These are phyloP conservation scores for Puma concolor DNA, from an alignment of 2,113 vertebrate genomes.

Conservation along the genomic window DNA sequence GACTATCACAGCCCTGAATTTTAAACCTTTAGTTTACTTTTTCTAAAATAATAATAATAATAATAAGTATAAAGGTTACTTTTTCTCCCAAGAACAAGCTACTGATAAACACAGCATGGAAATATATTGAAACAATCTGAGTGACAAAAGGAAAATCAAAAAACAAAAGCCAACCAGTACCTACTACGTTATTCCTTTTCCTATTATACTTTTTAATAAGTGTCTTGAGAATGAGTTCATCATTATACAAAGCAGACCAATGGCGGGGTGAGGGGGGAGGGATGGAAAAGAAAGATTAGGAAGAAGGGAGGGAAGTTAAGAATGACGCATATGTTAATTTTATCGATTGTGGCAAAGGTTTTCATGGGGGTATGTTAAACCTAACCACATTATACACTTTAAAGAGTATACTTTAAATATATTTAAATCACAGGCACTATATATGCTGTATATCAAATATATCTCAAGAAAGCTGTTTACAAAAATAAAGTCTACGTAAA, in stretches of 20 bases:
- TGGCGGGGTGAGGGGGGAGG: too few relatives aligned
- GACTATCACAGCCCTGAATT: not conserved
- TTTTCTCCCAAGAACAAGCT: not conserved
- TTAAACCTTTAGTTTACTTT: not conserved
- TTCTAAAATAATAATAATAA: not conserved
- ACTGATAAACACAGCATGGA: not conserved
- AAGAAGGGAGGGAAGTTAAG: not conserved
- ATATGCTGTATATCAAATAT: not conserved
- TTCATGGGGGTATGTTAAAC: not conserved
- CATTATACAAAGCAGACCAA: not conserved
- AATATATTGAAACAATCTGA: not conserved
- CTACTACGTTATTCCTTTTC: not conserved
- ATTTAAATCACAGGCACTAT: not conserved
- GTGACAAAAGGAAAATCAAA: not conserved
- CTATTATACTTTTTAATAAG: not conserved
- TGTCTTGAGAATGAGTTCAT: not conserved
- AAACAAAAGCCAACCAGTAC: not conserved
- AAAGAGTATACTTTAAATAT: not conserved
- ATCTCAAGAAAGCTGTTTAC: not conserved
- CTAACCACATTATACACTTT: not conserved
- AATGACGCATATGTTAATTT: not conserved
- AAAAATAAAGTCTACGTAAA: not conserved
- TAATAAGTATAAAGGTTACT: not conserved
- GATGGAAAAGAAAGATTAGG: not conserved
- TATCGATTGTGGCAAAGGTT: not conserved